Conservation (phyloP, 2,113 vertebrate species). For the Hemicordylus capensis region DNA sequence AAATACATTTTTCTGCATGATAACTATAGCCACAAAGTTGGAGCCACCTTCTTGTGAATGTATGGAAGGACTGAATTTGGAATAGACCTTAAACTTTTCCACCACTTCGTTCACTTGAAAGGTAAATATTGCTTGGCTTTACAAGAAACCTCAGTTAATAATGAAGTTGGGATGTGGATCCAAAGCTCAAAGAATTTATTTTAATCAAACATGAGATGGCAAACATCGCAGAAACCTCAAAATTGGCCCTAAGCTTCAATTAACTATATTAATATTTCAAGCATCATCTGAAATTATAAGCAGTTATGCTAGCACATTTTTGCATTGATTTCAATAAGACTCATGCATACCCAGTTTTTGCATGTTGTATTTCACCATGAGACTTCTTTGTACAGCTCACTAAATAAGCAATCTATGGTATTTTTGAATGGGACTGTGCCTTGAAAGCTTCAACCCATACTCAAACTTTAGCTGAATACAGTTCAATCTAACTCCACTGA, state of each 20-base stretch:
- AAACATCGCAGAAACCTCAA: constrained; percentile 2
- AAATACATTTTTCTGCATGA: background rate
- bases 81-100: background rate
- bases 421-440: background rate
- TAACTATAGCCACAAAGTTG: background rate
- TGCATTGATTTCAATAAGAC: background rate
- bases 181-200: background rate
- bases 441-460: constrained; percentile 9
- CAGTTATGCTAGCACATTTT: background rate
- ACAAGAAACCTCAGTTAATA: background rate
- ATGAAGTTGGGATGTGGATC: background rate
- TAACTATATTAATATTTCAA: background rate
- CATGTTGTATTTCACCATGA: background rate
- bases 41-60: background rate
- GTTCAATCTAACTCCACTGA: background rate
- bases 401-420: constrained; percentile 1
- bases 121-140: background rate
- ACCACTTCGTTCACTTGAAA: background rate
- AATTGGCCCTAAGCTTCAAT: background rate
- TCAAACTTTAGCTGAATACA: background rate
- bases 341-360: background rate
- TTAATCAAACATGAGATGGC: constrained; percentile 18
- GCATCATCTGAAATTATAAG: background rate
- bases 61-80: background rate
- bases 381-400: constrained; percentile 6